phyloP scores from a whole-genome alignment of 1,140 invertebrate genomes.

The Zaprionus ornatus region DNA sequence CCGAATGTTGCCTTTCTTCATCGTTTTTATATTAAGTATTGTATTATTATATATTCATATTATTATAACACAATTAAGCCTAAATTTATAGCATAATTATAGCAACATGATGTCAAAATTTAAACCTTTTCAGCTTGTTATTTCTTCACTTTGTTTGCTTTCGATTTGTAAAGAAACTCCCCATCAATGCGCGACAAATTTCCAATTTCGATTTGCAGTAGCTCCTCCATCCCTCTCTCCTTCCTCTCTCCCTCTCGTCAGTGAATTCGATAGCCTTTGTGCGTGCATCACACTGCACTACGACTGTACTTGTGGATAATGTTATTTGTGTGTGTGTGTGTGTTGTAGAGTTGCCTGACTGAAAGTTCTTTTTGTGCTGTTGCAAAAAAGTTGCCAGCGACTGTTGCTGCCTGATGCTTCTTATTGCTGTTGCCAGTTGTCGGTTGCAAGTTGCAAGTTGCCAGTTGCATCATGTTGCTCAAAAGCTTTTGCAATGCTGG shows the following conservation, averaged over 20 bases:
- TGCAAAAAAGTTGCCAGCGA: constrained; percentile 21
- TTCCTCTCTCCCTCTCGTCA: neutral
- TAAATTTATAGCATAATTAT: neutral
- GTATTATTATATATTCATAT: neutral
- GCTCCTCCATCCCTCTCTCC: neutral
- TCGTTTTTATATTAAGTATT: no score
- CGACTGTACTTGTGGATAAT: neutral
- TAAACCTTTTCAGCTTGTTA: neutral
- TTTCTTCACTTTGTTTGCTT: neutral
- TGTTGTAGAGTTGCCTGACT: neutral
- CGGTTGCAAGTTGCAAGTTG: constrained; percentile 34
- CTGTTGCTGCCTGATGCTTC: constrained; percentile 22
- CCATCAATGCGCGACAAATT: neutral
- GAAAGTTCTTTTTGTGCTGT: constrained; percentile 4
- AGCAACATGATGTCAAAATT: neutral
- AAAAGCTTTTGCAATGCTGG: constrained; percentile 27
- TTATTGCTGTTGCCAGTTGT: constrained; percentile 20
- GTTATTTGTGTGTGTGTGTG: neutral
- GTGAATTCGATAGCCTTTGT: neutral
- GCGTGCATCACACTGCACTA: neutral
- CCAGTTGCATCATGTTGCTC: constrained; percentile 38
- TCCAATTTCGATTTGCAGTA: neutral
- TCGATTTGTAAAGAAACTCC: neutral
- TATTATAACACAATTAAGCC: neutral
- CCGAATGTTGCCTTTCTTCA: no score